A percentile compares a stretch with the other conserved stretches of the same genome.
These are phyloP conservation scores for Neoseiulus cucumeris DNA, from an alignment of 1,140 invertebrate species.

Conservation along the genomic window DNA sequence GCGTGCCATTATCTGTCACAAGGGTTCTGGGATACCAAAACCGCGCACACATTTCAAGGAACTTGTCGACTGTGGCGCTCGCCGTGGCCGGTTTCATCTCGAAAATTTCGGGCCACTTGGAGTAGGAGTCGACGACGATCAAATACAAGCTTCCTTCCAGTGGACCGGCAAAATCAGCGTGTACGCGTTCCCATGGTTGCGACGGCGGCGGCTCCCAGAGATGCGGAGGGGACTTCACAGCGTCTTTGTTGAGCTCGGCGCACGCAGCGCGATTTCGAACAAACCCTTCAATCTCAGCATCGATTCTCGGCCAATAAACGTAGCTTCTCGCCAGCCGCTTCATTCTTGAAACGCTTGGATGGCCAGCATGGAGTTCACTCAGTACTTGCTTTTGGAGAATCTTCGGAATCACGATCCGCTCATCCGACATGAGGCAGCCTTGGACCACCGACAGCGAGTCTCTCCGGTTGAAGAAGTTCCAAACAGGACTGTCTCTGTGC, in stretches of 20 bases:
- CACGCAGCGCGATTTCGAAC: slow-evolving; percentile 21
- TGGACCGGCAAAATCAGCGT: slow-evolving; percentile 33
- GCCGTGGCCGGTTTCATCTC: too few species aligned
- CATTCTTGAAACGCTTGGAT: slow-evolving; percentile 29
- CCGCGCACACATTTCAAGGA: too few species aligned
- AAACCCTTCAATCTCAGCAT: slow-evolving; percentile 25
- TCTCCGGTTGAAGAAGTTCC: neutral
- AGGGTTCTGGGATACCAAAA: too few species aligned
- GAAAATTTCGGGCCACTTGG: slow-evolving; percentile 27
- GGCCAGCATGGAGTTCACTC: slow-evolving; percentile 25
- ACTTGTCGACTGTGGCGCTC: too few species aligned
- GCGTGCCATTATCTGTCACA: too few species aligned
- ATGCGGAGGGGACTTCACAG: slow-evolving; percentile 16
- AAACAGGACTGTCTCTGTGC: neutral
- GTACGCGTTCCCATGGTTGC: slow-evolving; percentile 29
- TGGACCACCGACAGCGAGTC: slow-evolving; percentile 1
- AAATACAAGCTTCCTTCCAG: slow-evolving; percentile 26
- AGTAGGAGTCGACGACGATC: slow-evolving; percentile 28
- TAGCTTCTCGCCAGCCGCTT: slow-evolving; percentile 27
- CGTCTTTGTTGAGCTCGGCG: slow-evolving; percentile 19
- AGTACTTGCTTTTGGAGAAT: slow-evolving; percentile 21
- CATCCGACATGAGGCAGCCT: slow-evolving; percentile 22
- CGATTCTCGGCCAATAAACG: slow-evolving; percentile 30
- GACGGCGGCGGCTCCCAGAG: slow-evolving; percentile 25
- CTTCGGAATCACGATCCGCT: slow-evolving; percentile 23